Percentiles rank a stretch among this genome's conserved stretches.
Conservation (phyloP, 2,113 vertebrate species). For the Cairina moschata region DNA sequence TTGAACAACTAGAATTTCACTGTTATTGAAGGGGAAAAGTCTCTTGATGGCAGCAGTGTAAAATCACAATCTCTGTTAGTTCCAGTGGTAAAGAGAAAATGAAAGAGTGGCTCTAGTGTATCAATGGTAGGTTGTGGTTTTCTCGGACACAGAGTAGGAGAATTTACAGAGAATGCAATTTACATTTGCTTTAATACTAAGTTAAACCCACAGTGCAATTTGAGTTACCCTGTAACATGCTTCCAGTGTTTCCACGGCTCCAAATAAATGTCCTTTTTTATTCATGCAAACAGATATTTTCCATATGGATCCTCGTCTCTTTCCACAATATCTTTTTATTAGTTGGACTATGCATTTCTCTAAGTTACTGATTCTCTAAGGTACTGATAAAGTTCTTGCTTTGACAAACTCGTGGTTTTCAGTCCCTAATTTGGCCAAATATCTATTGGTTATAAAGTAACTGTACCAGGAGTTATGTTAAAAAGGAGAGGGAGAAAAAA, state of each 20-base stretch:
- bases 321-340: not conserved
- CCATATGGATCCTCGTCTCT: not conserved
- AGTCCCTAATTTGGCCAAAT: not conserved
- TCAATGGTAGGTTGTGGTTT: not conserved
- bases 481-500: not conserved
- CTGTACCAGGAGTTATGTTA: not conserved
- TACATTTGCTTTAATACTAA: not conserved
- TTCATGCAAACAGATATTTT: not conserved
- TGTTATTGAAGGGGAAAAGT: not conserved
- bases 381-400: not conserved
- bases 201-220: not conserved
- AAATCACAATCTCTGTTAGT: not conserved
- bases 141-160: not conserved
- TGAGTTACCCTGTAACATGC: not conserved
- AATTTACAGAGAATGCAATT: not conserved
- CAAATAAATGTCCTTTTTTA: not conserved
- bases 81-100: not conserved
- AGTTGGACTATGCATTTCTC: not conserved
- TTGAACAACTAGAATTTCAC: not conserved
- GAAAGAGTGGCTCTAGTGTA: not conserved
- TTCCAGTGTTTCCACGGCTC: not conserved
- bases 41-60: not conserved
- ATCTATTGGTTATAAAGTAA: not conserved
- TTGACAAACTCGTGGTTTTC: not conserved
- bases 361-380: not conserved